Evolutionary conservation across 2,797 vertebrate species (phyloP).

Genomic region (Sus cebifrons): DNA sequence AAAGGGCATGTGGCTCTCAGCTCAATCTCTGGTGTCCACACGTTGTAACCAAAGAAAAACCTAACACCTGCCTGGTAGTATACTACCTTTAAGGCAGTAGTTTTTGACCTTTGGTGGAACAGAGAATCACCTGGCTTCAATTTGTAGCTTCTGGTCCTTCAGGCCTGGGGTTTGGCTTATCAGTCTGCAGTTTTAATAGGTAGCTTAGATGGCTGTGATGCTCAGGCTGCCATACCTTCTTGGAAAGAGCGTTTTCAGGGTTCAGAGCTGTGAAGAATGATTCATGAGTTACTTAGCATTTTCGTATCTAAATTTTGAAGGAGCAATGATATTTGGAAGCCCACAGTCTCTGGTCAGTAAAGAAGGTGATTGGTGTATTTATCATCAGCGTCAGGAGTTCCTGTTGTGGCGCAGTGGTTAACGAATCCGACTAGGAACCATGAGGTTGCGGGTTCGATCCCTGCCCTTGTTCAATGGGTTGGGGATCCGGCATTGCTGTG

Average conservation of each 20-base stretch:
- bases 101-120: slow-evolving; percentile 5
- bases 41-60: slow-evolving; percentile 28
- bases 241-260: neutral
- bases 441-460: too few species aligned
- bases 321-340: slow-evolving; percentile 18
- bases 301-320: slow-evolving; percentile 58
- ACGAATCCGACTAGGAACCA: too few species aligned
- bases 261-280: slow-evolving; percentile 4
- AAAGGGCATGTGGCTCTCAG: neutral
- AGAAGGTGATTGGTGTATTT: neutral
- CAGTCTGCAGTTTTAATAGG: slow-evolving; percentile 29
- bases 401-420: too few species aligned
- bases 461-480: too few species aligned
- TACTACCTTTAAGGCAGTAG: slow-evolving; percentile 41
- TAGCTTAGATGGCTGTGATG: neutral
- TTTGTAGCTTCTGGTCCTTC: slow-evolving; percentile 25
- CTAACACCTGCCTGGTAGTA: neutral
- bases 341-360: neutral
- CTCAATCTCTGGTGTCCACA: slow-evolving; percentile 16
- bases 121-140: slow-evolving; percentile 7
- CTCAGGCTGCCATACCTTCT: neutral
- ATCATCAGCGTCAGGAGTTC: neutral
- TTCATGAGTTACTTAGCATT: slow-evolving; percentile 23
- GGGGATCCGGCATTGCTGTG: too few species aligned
- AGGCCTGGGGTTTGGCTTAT: slow-evolving; percentile 28